Base-by-base conservation (phyloP, 2,113 vertebrate species). In the Puntigrus tetrazona region DNA sequence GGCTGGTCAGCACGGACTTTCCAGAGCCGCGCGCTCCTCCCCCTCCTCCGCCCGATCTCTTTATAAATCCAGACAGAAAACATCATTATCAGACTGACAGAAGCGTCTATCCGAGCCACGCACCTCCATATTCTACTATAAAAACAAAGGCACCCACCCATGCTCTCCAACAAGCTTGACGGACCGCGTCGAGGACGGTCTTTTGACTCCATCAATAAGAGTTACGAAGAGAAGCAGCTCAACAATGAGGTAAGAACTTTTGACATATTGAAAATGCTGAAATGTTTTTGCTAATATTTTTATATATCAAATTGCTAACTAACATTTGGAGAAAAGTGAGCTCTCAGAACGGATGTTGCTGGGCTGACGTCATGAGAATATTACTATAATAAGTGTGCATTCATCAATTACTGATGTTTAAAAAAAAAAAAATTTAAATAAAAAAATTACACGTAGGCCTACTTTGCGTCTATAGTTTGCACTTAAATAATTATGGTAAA, bases 121-220 rank as follows among this genome's bases (percentile, higher is more conserved):
- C 50, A 70, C n/a, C n/a, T 45, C 50, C 5, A 61, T 31, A 31
- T 41, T 31, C 25, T 59, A 5, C 65, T 61, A 57, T 45, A 72
- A 22, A 85, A 83, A 45, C 22, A 55, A 13, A 11, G 70, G 43
- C 16, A 50, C 10, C 7, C 43, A 43, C 55, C n/a, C 85, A 93
- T 92, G 92, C 91, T 90, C 84, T 89, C 91, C 45, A 87, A 80
- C 78, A 86, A 89, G 47, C 84, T 83, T 3, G 91, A 90, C 63
- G 88, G 88, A 55, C 91, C 92, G 14, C 90, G 90, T 22, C 84
- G 93, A 73, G 94, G 91, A 2, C 87, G 84, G 1, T 94, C 94
- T 61, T 91, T 92, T 84, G 94, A 95, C 76, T 92, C 93, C 20
- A 87, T 91, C 76, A 92, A 90, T 82, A 85, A 89, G 29, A 75